Base-by-base conservation (phyloP, 2,888 invertebrate genomes). In the Agonum fuliginosum region DNA sequence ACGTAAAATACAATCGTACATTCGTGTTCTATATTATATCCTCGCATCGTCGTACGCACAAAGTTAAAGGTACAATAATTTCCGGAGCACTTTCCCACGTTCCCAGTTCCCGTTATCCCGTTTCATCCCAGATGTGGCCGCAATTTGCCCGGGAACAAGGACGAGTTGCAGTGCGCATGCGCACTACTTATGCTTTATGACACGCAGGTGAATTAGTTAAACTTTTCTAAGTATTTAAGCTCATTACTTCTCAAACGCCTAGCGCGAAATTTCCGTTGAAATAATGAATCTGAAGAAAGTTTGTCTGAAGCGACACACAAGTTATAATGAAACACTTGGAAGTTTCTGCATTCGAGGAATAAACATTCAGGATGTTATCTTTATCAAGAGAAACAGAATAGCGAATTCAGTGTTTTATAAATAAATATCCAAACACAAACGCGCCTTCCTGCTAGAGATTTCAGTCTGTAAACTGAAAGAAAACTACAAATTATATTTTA, bases 21-120 rank as follows among this genome's bases (percentile, higher is more conserved):
- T 20, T 20, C 48, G 17, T 12, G 48, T 48, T 27, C 14, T 12
- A 20, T 58, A 14, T 27, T 58, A 1, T 58, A 48, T 10, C 17
- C 10, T 6, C 17, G 3, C 19, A 48, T 14, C 62, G 10, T 27
- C 10, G 8, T 12, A 24, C 27, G 12, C 27, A 34, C n/a, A 12
- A 37, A 69, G 20, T 43, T 69, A 69, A 69, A 69, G 43, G 22
- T 41, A 41, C 37, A 69, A 69, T 69, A 69, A 69, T 69, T 48
- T 69, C 37, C 43, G 12, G 69, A 12, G 41, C 69, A 43, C n/a
- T 43, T 12, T 19, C 48, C 5, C 48, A 48, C n/a, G n/a, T n/a
- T n/a, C n/a, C n/a, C n/a, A n/a, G n/a, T n/a, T n/a, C n/a, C n/a
- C n/a, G 48, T 20, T 14, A 10, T 48, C 19, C 20, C 10, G 10